Conservation (phyloP, 2,888 invertebrate species). For the Eudasyphora cyanicolor region DNA sequence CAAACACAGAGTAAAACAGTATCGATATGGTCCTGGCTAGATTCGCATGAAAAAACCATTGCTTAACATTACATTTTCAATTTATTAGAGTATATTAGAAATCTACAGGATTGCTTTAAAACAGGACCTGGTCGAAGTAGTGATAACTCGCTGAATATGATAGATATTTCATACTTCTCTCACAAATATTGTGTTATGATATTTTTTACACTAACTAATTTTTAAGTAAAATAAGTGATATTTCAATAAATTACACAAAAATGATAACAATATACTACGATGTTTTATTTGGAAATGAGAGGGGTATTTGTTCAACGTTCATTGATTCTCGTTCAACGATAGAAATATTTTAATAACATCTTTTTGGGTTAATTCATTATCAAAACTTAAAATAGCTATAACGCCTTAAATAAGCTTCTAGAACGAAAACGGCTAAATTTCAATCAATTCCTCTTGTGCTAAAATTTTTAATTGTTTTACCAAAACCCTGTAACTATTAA, state of each 20-base stretch:
- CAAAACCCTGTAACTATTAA: no score
- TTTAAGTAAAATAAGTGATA: constrained; percentile 15
- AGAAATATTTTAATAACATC: no score
- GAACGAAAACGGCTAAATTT: no score
- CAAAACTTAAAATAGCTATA: no score
- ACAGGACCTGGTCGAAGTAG: background rate
- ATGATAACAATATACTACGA: background rate
- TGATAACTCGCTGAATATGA: constrained; percentile 28
- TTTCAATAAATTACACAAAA: constrained; percentile 23
- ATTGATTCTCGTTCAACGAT: no score
- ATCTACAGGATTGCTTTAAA: no score
- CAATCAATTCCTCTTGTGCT: no score
- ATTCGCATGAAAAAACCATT: background rate
- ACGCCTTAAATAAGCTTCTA: no score
- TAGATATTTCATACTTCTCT: constrained; percentile 22
- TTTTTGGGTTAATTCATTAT: no score
- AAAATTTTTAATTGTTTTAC: no score
- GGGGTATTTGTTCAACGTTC: no score
- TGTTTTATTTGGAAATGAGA: background rate
- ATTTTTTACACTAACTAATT: constrained; percentile 27
- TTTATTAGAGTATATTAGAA: no score
- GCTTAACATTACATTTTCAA: background rate
- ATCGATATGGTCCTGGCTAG: background rate
- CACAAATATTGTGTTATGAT: constrained; percentile 18
- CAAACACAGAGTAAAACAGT: constrained; percentile 14